phyloP scores from a whole-genome alignment of 1,140 invertebrate genomes.

The Pogonognathellus flavescens region DNA sequence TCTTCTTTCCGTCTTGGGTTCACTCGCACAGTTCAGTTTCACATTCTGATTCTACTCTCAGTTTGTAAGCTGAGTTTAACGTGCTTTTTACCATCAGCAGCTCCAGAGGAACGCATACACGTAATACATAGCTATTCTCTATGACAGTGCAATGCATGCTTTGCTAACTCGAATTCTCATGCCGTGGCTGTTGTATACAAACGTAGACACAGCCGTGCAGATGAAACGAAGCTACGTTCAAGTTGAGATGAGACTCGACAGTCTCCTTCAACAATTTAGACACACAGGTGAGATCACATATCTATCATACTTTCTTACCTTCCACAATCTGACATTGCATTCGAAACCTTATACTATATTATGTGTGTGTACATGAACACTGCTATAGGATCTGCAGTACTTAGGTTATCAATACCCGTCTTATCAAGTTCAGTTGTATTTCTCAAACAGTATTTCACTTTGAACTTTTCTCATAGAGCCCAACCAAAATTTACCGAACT shows the following conservation, averaged over 20 bases:
- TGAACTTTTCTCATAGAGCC: conserved; percentile 2
- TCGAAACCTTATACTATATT: background rate
- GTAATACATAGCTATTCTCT: no score
- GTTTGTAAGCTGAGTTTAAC: background rate
- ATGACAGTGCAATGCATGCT: background rate
- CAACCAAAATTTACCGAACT: background rate
- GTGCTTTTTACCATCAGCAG: background rate
- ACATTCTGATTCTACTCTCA: no score
- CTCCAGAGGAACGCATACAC: no score
- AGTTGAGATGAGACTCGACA: conserved; percentile 33
- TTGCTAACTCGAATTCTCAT: background rate
- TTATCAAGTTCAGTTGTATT: background rate
- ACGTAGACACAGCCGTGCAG: background rate
- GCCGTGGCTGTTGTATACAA: background rate
- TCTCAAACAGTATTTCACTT: conserved; percentile 31
- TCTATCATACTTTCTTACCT: background rate
- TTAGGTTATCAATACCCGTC: background rate
- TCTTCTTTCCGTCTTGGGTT: background rate
- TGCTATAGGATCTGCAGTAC: background rate
- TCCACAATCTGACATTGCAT: background rate
- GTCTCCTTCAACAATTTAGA: background rate
- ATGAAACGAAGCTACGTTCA: conserved; percentile 1
- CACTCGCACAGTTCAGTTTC: conserved; percentile 5
- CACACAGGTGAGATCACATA: conserved; percentile 37
- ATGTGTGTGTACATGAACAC: background rate